Evolutionary conservation across 2,888 invertebrate genomes (phyloP).

Genomic region (Drosophila colorata): DNA sequence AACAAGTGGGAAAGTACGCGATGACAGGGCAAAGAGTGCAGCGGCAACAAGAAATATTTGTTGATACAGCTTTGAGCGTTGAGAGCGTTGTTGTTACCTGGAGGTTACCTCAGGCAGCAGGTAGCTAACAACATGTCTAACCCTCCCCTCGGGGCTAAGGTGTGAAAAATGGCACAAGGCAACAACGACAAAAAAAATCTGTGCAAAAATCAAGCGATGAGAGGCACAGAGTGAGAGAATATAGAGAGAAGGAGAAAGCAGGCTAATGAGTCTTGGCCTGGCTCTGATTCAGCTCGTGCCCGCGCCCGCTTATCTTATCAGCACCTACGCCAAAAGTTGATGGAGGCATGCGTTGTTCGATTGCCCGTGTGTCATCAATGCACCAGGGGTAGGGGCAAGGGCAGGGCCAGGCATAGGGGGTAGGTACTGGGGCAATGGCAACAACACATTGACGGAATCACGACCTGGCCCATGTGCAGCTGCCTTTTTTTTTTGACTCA

Average conservation of each 20-base stretch:
- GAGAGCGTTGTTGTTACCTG: conserved; percentile 20
- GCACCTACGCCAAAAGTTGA: conserved; percentile 44
- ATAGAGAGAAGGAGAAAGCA: background rate
- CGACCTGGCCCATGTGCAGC: conserved; percentile 44
- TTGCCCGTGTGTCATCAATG: conserved; percentile 48
- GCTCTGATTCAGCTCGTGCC: conserved; percentile 45
- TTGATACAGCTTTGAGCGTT: background rate
- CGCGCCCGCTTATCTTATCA: conserved; percentile 60
- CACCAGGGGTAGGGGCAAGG: background rate
- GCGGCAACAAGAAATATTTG: background rate
- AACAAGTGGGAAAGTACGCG: conserved; percentile 51
- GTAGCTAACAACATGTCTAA: conserved; percentile 9
- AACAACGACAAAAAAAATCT: conserved; percentile 10
- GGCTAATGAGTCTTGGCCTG: conserved; percentile 47
- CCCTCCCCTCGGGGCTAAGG: conserved; percentile 6
- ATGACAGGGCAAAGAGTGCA: conserved; percentile 23
- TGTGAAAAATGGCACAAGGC: conserved; percentile 50
- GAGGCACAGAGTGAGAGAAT: background rate
- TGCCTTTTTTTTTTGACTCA: conserved; percentile 43
- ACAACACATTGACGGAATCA: conserved; percentile 25
- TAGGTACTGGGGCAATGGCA: background rate
- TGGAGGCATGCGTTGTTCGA: conserved; percentile 47
- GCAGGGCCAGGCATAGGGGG: background rate
- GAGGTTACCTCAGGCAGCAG: conserved; percentile 30
- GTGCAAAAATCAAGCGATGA: background rate